Percentiles rank a stretch among this genome's conserved stretches.
These are phyloP conservation scores for Sogatella furcifera DNA, from an alignment of 1,140 invertebrate species.

Conservation along the genomic window DNA sequence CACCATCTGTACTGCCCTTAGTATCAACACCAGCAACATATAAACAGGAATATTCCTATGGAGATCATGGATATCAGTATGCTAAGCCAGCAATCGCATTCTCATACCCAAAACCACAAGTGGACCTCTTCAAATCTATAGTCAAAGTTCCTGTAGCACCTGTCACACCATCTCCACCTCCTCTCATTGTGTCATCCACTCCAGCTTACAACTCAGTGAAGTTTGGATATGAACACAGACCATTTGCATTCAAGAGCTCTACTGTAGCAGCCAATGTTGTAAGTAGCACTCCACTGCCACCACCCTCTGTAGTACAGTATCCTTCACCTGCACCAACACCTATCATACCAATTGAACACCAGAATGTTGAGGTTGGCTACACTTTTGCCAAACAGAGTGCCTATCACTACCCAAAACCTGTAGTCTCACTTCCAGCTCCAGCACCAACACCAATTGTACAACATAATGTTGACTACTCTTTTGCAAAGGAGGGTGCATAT, in stretches of 20 bases:
- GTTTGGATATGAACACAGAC: not conserved
- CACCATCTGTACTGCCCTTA: not conserved
- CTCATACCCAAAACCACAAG: not conserved
- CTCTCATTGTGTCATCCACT: not conserved
- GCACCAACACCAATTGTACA: not conserved
- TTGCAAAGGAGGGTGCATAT: not conserved
- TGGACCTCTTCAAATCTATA: not conserved
- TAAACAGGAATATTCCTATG: conserved; percentile 5
- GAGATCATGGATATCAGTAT: not conserved
- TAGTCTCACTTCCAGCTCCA: not conserved
- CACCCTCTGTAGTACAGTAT: not conserved
- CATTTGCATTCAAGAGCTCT: not conserved
- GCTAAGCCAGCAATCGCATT: not conserved
- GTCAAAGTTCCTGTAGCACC: not conserved
- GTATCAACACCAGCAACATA: not conserved
- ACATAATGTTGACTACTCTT: not conserved
- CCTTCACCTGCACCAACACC: not conserved
- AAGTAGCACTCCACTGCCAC: not conserved
- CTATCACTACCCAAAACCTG: not conserved
- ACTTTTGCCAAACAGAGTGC: not conserved
- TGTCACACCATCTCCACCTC: not conserved
- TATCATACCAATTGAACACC: not conserved
- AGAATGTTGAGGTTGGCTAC: not conserved
- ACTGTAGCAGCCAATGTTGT: not conserved
- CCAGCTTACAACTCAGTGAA: not conserved